phyloP scores from a whole-genome alignment of 1,140 invertebrate species.

The Schlechtendalia chinensis region DNA sequence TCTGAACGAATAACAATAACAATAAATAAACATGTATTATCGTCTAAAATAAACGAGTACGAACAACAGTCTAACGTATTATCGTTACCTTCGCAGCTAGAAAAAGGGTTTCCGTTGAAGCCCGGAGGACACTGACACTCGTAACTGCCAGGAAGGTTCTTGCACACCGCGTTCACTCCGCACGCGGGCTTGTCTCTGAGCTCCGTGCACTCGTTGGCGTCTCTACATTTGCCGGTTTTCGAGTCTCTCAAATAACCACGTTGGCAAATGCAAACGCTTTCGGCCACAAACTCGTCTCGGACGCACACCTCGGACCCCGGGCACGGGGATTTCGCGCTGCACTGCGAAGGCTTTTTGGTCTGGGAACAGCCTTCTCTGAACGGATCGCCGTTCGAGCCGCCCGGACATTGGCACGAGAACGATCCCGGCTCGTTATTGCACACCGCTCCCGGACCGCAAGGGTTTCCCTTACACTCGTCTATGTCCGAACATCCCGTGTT shows the following conservation, averaged over 20 bases:
- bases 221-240: constrained; percentile 72
- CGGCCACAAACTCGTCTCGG: constrained; percentile 67
- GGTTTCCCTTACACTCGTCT: constrained; percentile 75
- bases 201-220: constrained; percentile 84
- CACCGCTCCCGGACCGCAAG: constrained; percentile 77
- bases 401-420: constrained; percentile 84
- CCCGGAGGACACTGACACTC: constrained; percentile 85
- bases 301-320: constrained; percentile 81
- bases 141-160: constrained; percentile 90
- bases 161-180: constrained; percentile 83
- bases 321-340: constrained; percentile 73
- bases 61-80: no score
- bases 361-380: constrained; percentile 64
- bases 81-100: constrained; percentile 70
- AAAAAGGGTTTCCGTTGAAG: constrained; percentile 85
- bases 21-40: neutral
- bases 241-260: constrained; percentile 76
- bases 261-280: constrained; percentile 82
- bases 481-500: constrained; percentile 78
- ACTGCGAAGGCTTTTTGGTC: constrained; percentile 64
- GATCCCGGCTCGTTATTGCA: constrained; percentile 84
- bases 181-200: constrained; percentile 71
- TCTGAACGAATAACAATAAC: constrained; percentile 58
- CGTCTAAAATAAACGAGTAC: neutral
- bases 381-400: constrained; percentile 69